Base-by-base conservation (phyloP, 2,113 vertebrate species). In the Pelvicachromis taeniatus region DNA sequence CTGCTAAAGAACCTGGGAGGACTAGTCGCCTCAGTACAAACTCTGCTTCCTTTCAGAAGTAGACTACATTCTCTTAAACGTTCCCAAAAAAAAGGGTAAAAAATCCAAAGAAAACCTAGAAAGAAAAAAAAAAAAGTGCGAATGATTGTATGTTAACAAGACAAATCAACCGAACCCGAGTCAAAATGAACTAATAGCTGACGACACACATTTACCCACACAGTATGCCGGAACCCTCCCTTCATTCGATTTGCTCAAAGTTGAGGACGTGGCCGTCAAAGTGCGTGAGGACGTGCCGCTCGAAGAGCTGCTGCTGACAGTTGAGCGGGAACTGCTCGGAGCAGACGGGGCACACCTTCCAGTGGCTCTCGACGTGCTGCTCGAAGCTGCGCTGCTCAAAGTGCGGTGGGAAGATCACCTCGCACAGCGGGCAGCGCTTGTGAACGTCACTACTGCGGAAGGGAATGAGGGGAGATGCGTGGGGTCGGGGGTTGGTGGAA, bases 331-430 rank as follows among this genome's bases (percentile, higher is more conserved):
- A 99, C 95, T 99, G 99, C 96, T 99, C 97, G 0, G 96, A 97
- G 96, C 99, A 99, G 93, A 99, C 97, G 3, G 99, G 99, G 80
- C 99, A 99, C 59, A 99, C 97, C 93, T 99, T 99, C 99, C 99
- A 99, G 96, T 99, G 99, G 80, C 98, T 98, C 91, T 99, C 98
- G 9, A 99, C 98, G 0, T 99, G 98, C 9, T 97, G 97, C 94
- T 99, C 98, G 77, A 99, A 99, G 90, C 98, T 98, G 94, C 95
- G 96, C 96, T 99, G 98, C 87, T 99, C 97, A 0, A 98, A 99
- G 95, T 99, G 98, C 0, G 99, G 99, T 1, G 99, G 99, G 88
- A 99, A 99, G 95, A 98, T 97, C 86, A 99, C 94, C 40, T 99
- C 97, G 1, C 99, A 99, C 4, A 99, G 95, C 1, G 98, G 99